Evolutionary conservation across 2,797 vertebrate genomes (phyloP).

Genomic region (Onychomys torridus): DNA sequence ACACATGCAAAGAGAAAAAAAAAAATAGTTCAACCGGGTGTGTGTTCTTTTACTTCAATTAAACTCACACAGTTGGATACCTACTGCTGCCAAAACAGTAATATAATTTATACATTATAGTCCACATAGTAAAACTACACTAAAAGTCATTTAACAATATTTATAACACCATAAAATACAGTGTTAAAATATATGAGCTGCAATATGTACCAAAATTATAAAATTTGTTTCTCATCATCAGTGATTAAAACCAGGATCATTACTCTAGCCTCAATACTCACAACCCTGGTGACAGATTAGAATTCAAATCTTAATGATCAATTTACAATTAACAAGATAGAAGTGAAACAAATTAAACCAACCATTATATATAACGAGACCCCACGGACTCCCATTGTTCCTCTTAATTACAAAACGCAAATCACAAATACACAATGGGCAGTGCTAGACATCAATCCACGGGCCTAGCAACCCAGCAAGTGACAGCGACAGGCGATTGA

Average conservation of each 20-base stretch:
- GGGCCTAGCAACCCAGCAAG: constrained; percentile 85
- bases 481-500: constrained; percentile 74
- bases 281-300: constrained; percentile 92
- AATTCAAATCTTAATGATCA: constrained; percentile 93
- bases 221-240: constrained; percentile 92
- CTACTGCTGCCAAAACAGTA: constrained; percentile 89
- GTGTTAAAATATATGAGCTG: constrained; percentile 92
- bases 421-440: constrained; percentile 89
- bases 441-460: constrained; percentile 87
- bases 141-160: constrained; percentile 93
- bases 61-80: constrained; percentile 92
- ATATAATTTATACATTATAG: constrained; percentile 93
- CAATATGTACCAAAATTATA: constrained; percentile 91
- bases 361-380: constrained; percentile 92
- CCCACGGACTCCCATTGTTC: constrained; percentile 90
- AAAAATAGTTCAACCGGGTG: constrained; percentile 87
- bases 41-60: constrained; percentile 90
- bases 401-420: constrained; percentile 91
- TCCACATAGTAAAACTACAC: constrained; percentile 91
- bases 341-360: constrained; percentile 93
- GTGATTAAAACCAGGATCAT: constrained; percentile 91
- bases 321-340: constrained; percentile 93
- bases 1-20: constrained; percentile 81
- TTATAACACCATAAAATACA: constrained; percentile 91
- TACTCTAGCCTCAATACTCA: constrained; percentile 90